Base-by-base conservation (phyloP, 2,888 invertebrate genomes). In the Metopia argyrocephala region DNA sequence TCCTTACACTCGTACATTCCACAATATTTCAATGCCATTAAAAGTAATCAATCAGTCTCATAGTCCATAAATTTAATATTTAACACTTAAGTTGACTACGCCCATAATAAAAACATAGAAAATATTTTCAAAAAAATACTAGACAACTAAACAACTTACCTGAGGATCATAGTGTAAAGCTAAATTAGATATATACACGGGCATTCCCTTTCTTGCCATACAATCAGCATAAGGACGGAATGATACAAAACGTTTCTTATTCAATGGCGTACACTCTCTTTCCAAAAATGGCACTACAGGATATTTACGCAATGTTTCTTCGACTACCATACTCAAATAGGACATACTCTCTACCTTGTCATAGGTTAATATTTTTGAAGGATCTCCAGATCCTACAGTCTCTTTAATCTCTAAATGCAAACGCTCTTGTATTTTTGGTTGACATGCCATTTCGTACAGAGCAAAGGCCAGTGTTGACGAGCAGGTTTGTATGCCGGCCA, bases 321-420 rank as follows among this genome's bases (percentile, higher is more conserved):
- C 86, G 21, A 90, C 86, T 1, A 91, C 91, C 90, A 90, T 91
- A 74, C 91, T 89, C 75, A 92, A 84, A 81, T 91, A 92, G 3
- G 86, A 79, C 92, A 92, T 91, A 38, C 89, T 85, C 23, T 86
- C 84, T 2, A 92, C 84, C 1, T 86, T 85, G 15, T 92, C 91
- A 65, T 91, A 91, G 28, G 87, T 90, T 1, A 92, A 59, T 5
- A 87, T 84, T 0, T 85, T 88, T 0, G 79, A 74, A 5, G 66
- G 68, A 38, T 71, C 71, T 9, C 86, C 83, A 0, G 20, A 20
- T 0, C 81, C 82, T 31, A 91, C 82, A 0, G 88, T 85, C 2
- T 87, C 80, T 2, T 88, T 88, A 12, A 92, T 91, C 84, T 92
- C 92, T 4, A 87, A 82, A 2, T 91, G 87, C 7, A 92, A 80